Conservation (phyloP, 2,888 invertebrate genomes). For the Nymphalis polychloros region DNA sequence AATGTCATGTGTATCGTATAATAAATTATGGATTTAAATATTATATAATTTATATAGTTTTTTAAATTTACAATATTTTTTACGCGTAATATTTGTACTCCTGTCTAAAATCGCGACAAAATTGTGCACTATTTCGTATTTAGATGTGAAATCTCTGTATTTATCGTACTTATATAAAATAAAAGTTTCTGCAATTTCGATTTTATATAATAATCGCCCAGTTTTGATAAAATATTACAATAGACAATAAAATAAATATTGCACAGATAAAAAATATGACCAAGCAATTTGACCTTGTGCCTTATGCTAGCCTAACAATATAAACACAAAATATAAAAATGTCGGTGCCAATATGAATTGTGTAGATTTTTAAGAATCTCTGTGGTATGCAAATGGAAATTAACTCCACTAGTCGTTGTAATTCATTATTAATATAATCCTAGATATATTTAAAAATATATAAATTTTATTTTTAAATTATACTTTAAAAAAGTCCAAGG, state of each 20-base stretch:
- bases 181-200: too few relatives aligned
- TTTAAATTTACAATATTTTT: too few relatives aligned
- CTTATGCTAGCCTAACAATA: slow-evolving; percentile 47
- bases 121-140: too few relatives aligned
- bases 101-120: too few relatives aligned
- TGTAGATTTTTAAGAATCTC: slow-evolving; percentile 62
- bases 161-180: too few relatives aligned
- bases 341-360: slow-evolving; percentile 56
- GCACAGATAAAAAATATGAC: not conserved
- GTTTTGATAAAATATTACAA: not conserved
- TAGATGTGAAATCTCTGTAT: too few relatives aligned
- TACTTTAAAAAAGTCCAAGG: slow-evolving; percentile 8
- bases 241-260: not conserved
- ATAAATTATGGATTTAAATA: too few relatives aligned
- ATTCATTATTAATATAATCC: slow-evolving; percentile 22
- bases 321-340: slow-evolving; percentile 36
- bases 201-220: too few relatives aligned
- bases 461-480: slow-evolving; percentile 20
- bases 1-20: too few relatives aligned
- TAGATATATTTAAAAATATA: slow-evolving; percentile 17
- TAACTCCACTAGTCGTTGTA: slow-evolving; percentile 61
- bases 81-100: too few relatives aligned
- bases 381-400: slow-evolving; percentile 46
- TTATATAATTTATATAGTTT: too few relatives aligned
- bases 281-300: slow-evolving; percentile 42